These are phyloP conservation scores for Bembecia ichneumoniformis DNA, from an alignment of 2,888 invertebrate genomes.

Conservation along the genomic window DNA sequence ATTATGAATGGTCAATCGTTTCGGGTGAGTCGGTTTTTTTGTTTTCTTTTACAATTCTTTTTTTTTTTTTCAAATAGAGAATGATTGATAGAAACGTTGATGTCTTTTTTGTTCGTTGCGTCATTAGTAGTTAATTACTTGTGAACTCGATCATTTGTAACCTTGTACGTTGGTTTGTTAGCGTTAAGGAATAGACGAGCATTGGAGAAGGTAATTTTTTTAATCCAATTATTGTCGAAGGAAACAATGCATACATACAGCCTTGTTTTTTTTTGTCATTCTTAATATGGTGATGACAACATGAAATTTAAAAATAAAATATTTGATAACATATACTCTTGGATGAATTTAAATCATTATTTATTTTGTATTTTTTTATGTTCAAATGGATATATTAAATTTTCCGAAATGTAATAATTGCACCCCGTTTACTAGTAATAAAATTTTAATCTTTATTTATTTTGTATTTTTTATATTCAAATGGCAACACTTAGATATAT, in stretches of 20 bases:
- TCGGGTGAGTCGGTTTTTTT: constrained; percentile 19
- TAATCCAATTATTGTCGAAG: neutral
- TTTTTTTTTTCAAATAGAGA: constrained; percentile 46
- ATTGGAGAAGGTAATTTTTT: constrained; percentile 24
- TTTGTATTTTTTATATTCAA: too few relatives aligned
- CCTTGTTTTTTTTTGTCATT: neutral
- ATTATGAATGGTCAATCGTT: constrained; percentile 44
- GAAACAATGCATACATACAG: too few relatives aligned
- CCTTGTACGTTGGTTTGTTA: constrained; percentile 24
- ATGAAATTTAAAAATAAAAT: too few relatives aligned
- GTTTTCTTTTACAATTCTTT: constrained; percentile 19
- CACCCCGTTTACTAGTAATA: too few relatives aligned
- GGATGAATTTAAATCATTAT: too few relatives aligned
- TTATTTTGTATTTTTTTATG: too few relatives aligned
- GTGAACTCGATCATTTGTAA: constrained; percentile 61
- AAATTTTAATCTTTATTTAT: too few relatives aligned
- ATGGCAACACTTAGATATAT: too few relatives aligned
- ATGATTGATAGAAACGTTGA: constrained; percentile 62
- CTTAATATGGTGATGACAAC: too few relatives aligned
- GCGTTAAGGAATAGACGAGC: constrained; percentile 18
- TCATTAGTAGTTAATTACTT: constrained; percentile 66
- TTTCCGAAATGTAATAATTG: too few relatives aligned
- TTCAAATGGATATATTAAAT: too few relatives aligned
- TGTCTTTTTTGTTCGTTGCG: constrained; percentile 59
- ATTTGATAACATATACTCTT: too few relatives aligned